Conservation (phyloP, 2,888 invertebrate species). For the Copidosoma aretas region DNA sequence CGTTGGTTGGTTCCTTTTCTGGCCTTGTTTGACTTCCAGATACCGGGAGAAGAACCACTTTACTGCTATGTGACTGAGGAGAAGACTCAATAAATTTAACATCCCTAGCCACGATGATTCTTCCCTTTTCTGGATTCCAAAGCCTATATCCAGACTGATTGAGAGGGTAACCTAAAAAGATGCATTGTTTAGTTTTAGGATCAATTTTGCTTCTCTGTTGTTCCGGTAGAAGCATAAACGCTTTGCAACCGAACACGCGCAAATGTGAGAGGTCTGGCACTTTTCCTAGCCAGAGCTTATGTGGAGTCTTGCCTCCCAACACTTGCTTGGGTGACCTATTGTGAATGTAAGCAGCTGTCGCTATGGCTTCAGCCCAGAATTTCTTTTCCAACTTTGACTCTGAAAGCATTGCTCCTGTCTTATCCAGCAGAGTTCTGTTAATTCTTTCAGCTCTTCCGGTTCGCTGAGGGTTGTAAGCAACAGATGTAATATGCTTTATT, state of each 20-base stretch:
- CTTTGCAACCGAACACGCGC: conserved; percentile 1
- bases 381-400: not conserved
- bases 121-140: not conserved
- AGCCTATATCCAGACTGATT: not conserved
- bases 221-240: not conserved
- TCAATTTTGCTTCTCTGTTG: not conserved
- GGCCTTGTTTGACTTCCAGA: too few relatives aligned
- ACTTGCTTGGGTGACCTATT: not conserved
- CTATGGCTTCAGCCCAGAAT: not conserved
- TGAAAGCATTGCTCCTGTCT: not conserved
- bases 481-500: not conserved
- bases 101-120: not conserved
- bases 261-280: not conserved
- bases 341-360: not conserved
- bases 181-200: not conserved
- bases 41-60: too few relatives aligned
- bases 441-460: not conserved
- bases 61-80: too few relatives aligned
- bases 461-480: not conserved
- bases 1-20: too few relatives aligned
- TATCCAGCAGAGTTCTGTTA: not conserved
- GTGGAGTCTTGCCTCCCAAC: not conserved
- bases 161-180: not conserved
- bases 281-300: not conserved
- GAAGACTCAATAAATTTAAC: not conserved